Evolutionary conservation across 2,113 vertebrate species (phyloP), one percentile per base, ranked within the genome.

Genomic region (Hystrix cristata): DNA sequence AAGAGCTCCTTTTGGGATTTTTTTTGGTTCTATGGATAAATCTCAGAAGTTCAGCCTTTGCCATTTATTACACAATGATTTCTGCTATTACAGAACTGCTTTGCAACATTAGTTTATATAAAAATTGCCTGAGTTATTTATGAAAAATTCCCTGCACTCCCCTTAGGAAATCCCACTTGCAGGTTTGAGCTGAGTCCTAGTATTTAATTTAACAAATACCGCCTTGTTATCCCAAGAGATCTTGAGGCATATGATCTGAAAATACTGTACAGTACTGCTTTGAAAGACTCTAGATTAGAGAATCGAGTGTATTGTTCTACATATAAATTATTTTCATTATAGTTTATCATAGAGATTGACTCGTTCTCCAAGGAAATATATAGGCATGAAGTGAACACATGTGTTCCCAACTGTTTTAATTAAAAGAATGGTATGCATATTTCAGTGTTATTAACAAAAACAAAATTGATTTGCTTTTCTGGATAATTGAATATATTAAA

Each of bases 381-480:
- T 86, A 98, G 97, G 96, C 98, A 98, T 93, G 95, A 98, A 97
- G 88, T 96, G 98, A 99, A 98, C 95, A 98, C 96, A 97, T 97
- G 95, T 74, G 81, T 98, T 98, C 98, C 98, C 98, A 97, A 98
- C 97, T 96, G 96, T 92, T 98, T 99, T 99, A 98, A 99, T 99
- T 98, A 98, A 98, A 98, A 99, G 97, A 98, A 95, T 96, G 95
- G 97, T 97, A 98, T 98, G 98, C 98, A 98, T 98, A 99, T 98
- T 98, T 98, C 96, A 97, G 53, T 0, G 48, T 74, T 98, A 98
- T 98, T 98, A 99, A 97, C 97, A 98, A 98, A 98, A 98, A 97
- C 96, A 98, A 98, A 98, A 98, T 98, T 96, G 97, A 99, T 98
- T 98, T 98, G 98, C 84, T 98, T 98, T 98, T 98, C 98, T 98